Evolutionary conservation across 1,140 invertebrate genomes (phyloP), one percentile per base, ranked within the genome.

Genomic region (Hypothenemus hampei): DNA sequence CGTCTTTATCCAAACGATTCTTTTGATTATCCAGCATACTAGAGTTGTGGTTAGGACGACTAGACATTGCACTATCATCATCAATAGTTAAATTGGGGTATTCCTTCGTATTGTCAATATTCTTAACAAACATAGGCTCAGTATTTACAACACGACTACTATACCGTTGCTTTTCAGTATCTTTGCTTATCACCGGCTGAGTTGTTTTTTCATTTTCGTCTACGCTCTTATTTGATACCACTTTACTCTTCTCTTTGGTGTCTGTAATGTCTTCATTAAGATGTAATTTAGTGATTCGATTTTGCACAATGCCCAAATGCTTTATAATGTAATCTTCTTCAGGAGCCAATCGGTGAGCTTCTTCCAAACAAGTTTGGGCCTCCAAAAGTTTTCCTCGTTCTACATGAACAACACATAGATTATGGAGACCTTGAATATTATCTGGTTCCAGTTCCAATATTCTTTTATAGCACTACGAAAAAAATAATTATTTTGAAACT

Each of bases 361-460:
- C 78, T 20, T 84, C 77, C 4, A 97, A 77, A 72, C 94, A 97
- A 37, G 83, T 79, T 48, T 92, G 88, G 0, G 93, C 94, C 36
- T 82, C 72, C 0, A 83, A 75, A 8, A 98, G 75, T 60, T 90
- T 83, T 0, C 91, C 93, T 11, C 89, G 79, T 70, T 97, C 93
- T 10, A 97, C 93, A 63, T 90, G 88, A 0, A 97, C 93, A 0
- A 97, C 94, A 74, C 95, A 97, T 3, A 97, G 75, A 72, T 98
- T 98, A 73, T 98, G 95, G 22, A 93, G 74, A 3, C 91, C 95
- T 75, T 97, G 93, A 43, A 95, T 88, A 70, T 98, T 95, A 46
- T 85, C 83, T 0, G 93, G 88, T 58, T 97, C 93, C 31, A 92
- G 69, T 61, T 86, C 81, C 1, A 97, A 69, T 60, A 97, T 96